These are phyloP conservation scores for Aurelia sp. DNA, from an alignment of 30 jellyfish, hydroid and myxozoan species.

Conservation along the genomic window DNA sequence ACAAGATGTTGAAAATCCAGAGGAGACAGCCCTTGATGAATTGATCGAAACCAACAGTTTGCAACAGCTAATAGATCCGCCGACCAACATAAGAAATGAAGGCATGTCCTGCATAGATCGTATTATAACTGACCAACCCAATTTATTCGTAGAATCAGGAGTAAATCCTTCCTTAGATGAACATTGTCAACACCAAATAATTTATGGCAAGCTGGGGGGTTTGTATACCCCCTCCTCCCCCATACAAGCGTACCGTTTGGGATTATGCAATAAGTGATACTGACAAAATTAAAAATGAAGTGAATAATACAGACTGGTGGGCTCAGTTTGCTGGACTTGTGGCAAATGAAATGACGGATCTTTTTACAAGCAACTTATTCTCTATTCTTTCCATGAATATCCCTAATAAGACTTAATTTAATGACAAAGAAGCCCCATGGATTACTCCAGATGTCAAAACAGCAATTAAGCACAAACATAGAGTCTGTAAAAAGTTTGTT, in stretches of 20 bases:
- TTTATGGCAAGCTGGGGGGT: too few relatives aligned
- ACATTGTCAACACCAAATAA: too few relatives aligned
- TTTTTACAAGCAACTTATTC: conserved; percentile 4
- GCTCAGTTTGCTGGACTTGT: conserved; percentile 23
- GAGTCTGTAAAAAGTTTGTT: too few relatives aligned
- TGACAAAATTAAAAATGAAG: neutral
- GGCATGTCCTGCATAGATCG: too few relatives aligned
- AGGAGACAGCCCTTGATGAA: too few relatives aligned
- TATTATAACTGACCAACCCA: conserved; percentile 38
- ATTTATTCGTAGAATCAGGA: conserved; percentile 43
- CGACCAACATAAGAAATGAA: neutral
- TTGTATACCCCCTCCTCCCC: conserved; percentile 76
- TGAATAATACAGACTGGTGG: conserved; percentile 3
- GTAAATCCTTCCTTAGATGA: conserved; percentile 53
- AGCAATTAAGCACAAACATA: too few relatives aligned
- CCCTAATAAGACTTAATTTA: too few relatives aligned
- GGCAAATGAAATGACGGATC: conserved; percentile 10
- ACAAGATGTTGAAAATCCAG: too few relatives aligned
- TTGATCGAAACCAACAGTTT: too few relatives aligned
- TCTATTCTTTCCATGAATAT: conserved; percentile 24
- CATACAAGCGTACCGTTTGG: conserved; percentile 58
- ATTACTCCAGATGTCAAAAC: too few relatives aligned
- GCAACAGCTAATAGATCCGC: too few relatives aligned
- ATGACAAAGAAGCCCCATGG: too few relatives aligned
- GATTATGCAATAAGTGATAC: conserved; percentile 16